Evolutionary conservation across 2,113 vertebrate genomes (phyloP).

Genomic region (Lucifuga dentata): DNA sequence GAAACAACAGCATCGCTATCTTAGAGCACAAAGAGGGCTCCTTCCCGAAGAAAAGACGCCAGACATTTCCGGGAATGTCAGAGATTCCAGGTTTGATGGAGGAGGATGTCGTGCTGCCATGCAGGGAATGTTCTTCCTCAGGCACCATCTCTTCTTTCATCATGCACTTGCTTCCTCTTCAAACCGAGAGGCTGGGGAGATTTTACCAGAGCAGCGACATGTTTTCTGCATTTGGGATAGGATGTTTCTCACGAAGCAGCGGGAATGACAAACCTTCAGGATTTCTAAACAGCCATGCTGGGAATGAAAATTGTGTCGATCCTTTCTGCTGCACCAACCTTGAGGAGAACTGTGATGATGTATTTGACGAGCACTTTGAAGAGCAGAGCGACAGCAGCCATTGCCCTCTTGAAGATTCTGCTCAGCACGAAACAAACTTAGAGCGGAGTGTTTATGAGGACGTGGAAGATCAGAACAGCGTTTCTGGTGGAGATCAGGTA

Average conservation of each 20-base stretch:
- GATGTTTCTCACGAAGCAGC: conserved; percentile 57
- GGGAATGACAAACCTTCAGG: conserved; percentile 43
- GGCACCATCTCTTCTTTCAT: conserved; percentile 74
- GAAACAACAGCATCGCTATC: conserved; percentile 73
- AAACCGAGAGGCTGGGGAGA: conserved; percentile 61
- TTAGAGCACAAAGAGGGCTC: conserved; percentile 60
- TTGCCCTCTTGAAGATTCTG: conserved; percentile 16
- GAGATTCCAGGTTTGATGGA: conserved; percentile 21
- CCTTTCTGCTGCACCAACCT: conserved; percentile 59
- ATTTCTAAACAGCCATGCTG: conserved; percentile 39
- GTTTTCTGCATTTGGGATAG: conserved; percentile 45
- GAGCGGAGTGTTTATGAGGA: conserved; percentile 40
- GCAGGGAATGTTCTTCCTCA: conserved; percentile 77
- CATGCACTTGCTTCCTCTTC: conserved; percentile 66
- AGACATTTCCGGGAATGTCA: conserved; percentile 80
- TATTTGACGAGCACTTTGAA: conserved; percentile 43
- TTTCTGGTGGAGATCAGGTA: conserved; percentile 34
- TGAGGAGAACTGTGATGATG: conserved; percentile 56
- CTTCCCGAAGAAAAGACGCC: conserved; percentile 73
- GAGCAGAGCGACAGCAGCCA: conserved; percentile 2
- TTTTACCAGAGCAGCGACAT: conserved; percentile 37
- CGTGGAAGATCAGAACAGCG: conserved; percentile 19
- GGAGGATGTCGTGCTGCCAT: conserved; percentile 56
- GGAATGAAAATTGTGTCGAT: conserved; percentile 11
- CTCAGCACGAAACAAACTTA: conserved; percentile 4